Evolutionary conservation across 2,888 invertebrate genomes (phyloP), one percentile per base, ranked within the genome.

Genomic region (Cremastinae sp.): DNA sequence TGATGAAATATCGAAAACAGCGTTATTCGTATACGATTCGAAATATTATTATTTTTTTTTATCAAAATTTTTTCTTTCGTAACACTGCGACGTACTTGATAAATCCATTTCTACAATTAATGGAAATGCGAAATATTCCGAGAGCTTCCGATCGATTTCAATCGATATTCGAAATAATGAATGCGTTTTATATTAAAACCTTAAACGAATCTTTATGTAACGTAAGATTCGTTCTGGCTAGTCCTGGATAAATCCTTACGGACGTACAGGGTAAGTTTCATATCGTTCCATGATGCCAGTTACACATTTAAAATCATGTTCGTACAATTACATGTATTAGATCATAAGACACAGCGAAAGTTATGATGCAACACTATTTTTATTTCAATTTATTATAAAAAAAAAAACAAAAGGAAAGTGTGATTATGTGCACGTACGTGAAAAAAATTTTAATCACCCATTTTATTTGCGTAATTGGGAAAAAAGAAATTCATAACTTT

Each of bases 251-350:
- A 79, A 79, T 75, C 58, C 80, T 73, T 81, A 79, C 73, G 75
- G 78, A 75, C 79, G 76, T 82, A 77, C 81, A 77, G 80, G 81
- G 81, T 82, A 82, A 82, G 81, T 82, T 76, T 77, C 74, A 71
- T 70, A 75, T 72, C 74, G 72, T 74, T 66, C 28, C 35, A 78
- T 66, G 74, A 58, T 74, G 72, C 65, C 68, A 59, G 68, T 75
- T 71, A 53, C 51, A 53, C 8, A 53, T 12, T 12, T 2, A 53
- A n/a, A 53, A 14, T 28, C 9, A 22, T 20, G 22, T n/a, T 20
- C 9, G 22, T 22, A 51, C 10, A 53, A 80, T 75, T 58, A 65
- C 49, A 68, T 64, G 76, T 73, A 78, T 58, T 78, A 75, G 76
- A 59, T 56, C 39, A 37, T 62, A 79, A 77, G 71, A 71, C 45